phyloP scores from a whole-genome alignment of 2,888 invertebrate genomes.

The Hirtodrosophila cameraria region DNA sequence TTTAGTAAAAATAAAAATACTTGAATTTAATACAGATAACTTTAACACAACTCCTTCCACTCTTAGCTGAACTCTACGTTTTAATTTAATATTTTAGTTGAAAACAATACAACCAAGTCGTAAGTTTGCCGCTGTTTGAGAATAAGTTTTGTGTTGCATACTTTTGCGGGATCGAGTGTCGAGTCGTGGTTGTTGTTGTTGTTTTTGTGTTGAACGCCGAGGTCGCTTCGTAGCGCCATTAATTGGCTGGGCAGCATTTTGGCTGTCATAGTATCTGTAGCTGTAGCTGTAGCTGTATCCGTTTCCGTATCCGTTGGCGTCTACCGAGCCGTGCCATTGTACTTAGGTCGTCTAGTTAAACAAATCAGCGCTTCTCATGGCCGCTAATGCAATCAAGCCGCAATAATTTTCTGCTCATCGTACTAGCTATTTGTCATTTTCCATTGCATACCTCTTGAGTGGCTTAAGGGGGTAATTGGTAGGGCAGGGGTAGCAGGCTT shows the following conservation, averaged over 20 bases:
- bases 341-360: slow-evolving; percentile 53
- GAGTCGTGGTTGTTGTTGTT: neutral
- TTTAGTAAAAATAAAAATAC: too few species aligned
- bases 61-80: slow-evolving; percentile 4
- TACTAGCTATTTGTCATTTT: slow-evolving; percentile 70
- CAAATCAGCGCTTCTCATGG: slow-evolving; percentile 72
- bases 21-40: too few species aligned
- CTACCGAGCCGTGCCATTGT: slow-evolving; percentile 12
- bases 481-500: neutral
- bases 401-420: slow-evolving; percentile 70
- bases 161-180: slow-evolving; percentile 7
- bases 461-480: neutral
- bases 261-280: slow-evolving; percentile 37
- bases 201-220: slow-evolving; percentile 18
- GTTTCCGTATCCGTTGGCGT: slow-evolving; percentile 25
- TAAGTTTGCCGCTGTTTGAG: slow-evolving; percentile 17
- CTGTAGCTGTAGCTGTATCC: slow-evolving; percentile 9
- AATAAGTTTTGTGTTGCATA: slow-evolving; percentile 15
- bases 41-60: too few species aligned
- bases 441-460: slow-evolving; percentile 44
- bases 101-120: slow-evolving; percentile 21
- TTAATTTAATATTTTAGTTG: slow-evolving; percentile 39
- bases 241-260: slow-evolving; percentile 69
- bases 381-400: slow-evolving; percentile 71
- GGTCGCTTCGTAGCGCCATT: slow-evolving; percentile 48